A percentile compares a stretch with the other conserved stretches of the same genome.
These are phyloP conservation scores for Acipenser oxyrinchus DNA, from an alignment of 2,797 vertebrate species.

Conservation along the genomic window DNA sequence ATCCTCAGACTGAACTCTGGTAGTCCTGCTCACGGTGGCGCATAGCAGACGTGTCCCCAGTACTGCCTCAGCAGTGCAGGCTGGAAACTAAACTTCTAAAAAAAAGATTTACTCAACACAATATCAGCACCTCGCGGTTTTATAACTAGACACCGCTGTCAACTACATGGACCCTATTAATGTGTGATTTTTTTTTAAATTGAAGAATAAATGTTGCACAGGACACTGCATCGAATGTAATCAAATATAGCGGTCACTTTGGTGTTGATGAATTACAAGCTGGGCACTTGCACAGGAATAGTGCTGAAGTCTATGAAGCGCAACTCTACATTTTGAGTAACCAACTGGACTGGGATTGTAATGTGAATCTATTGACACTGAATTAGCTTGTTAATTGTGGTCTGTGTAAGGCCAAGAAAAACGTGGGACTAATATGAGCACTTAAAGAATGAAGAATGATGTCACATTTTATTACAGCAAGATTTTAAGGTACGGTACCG, in stretches of 20 bases:
- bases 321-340: no score
- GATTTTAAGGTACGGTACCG: slow-evolving; percentile 10
- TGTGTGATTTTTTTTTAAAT: background rate
- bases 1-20: slow-evolving; percentile 4
- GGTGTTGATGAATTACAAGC: no score
- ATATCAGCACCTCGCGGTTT: background rate
- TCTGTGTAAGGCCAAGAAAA: background rate
- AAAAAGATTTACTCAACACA: background rate
- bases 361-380: no score
- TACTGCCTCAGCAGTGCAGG: no score
- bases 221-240: no score
- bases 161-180: background rate
- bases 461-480: background rate
- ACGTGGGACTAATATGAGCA: slow-evolving; percentile 8
- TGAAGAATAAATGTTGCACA: no score
- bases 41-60: slow-evolving; percentile 7
- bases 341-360: no score
- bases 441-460: slow-evolving; percentile 16
- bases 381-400: no score
- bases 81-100: background rate
- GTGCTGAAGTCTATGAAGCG: no score
- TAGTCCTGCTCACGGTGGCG: slow-evolving; percentile 9
- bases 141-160: background rate
- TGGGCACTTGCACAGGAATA: no score
- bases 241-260: no score